Evolutionary conservation across 1,140 invertebrate species (phyloP), one percentile per base, ranked within the genome.

Genomic region (Drosophila yakuba): DNA sequence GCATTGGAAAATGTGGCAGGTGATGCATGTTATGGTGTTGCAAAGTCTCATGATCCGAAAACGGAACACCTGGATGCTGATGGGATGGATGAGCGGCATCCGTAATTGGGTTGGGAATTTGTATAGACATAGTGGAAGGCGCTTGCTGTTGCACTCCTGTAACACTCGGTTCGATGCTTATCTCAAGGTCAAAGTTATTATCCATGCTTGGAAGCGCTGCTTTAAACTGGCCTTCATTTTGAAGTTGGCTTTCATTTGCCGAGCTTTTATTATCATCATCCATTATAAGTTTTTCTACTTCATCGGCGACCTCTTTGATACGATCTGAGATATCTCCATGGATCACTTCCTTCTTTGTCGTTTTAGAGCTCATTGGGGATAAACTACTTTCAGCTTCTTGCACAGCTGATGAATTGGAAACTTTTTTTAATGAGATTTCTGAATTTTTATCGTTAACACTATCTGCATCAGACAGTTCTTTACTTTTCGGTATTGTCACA

Each of bases 211-310:
- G 47, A 20, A 67, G 48, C 7, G 17, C n/a, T 7, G 10, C 28
- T n/a, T 15, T 28, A 15, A 44, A 63, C 12, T 17, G 39, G 4
- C 1, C 36, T 38, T 55, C 50, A 43, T 11, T 55, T 20, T 63
- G 17, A 15, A 10, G n/a, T 39, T 72, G 20, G 7, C 17, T 58
- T 50, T 55, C 39, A 36, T 43, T 62, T 7, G 58, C 14, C n/a
- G 56, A 20, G 11, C 41, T 67, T 14, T 51, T 66, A 78, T 92
- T 57, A 63, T 94, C 95, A 77, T 96, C 95, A 51, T 96, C 95
- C 36, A 95, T 95, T 67, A 96, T 95, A 38, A 96, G 90, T 90
- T 96, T 96, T 12, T 95, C 95, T 2, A 97, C 95, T 47, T 96
- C 95, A 81, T 95, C 95, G 2, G 95, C 95, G 32, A 95, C 95